Conservation (phyloP, 2,888 invertebrate species). For the Plagodis dolabraria region DNA sequence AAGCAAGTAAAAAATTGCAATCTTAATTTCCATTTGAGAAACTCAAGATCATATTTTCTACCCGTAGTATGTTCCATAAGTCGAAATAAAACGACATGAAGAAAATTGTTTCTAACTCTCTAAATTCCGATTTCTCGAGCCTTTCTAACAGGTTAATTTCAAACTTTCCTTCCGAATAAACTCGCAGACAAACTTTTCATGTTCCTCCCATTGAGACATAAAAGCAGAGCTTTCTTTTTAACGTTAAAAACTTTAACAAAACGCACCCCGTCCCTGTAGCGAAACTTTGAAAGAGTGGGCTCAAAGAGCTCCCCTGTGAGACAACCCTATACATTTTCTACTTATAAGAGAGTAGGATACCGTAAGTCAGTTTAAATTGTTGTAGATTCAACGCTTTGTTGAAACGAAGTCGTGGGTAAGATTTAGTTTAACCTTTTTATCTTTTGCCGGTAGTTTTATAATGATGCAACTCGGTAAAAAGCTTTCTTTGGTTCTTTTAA, state of each 20-base stretch:
- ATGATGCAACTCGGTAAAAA: conserved; percentile 20
- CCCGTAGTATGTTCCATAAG: conserved; percentile 5
- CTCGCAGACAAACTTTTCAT: conserved; percentile 43
- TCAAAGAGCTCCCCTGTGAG: conserved; percentile 31
- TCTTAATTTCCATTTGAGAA: no score
- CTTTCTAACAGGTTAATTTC: conserved; percentile 60
- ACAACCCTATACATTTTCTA: conserved; percentile 28
- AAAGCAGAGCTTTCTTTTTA: conserved; percentile 56
- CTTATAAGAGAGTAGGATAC: conserved; percentile 29
- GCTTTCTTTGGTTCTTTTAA: conserved; percentile 12
- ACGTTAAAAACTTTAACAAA: conserved; percentile 42
- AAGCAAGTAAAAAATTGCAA: no score
- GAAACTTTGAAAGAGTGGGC: conserved; percentile 37
- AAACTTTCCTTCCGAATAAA: conserved; percentile 51
- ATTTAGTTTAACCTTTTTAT: conserved; percentile 31
- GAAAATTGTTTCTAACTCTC: conserved; percentile 18
- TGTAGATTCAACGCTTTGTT: conserved; percentile 41
- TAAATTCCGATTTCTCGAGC: conserved; percentile 30
- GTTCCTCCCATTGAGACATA: conserved; percentile 54
- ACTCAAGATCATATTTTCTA: background rate
- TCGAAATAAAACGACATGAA: conserved; percentile 12
- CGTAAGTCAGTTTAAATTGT: conserved; percentile 50
- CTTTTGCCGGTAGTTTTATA: conserved; percentile 25
- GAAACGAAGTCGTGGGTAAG: conserved; percentile 25
- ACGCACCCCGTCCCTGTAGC: conserved; percentile 34